Base-by-base conservation (phyloP, 1,140 invertebrate genomes). In the Zaprionus davidi region DNA sequence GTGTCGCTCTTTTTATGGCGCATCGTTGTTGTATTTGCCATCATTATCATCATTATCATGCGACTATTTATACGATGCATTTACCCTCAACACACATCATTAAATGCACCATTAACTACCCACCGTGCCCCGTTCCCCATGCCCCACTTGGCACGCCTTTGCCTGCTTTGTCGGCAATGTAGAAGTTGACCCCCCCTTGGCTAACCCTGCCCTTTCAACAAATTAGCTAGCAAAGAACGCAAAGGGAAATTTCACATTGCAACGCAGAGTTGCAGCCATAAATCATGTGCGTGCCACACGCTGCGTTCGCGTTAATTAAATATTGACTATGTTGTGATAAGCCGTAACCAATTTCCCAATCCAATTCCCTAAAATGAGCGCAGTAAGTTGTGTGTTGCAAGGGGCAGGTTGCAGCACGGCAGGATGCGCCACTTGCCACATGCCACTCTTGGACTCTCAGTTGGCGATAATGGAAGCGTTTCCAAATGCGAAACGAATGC, bases 401-500 rank as follows among this genome's bases (percentile, higher is more conserved):
- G 41, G 17, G 15, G 26, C 53, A 56, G 53, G 49, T 56, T 63
- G 68, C 31, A 34, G 31, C 71, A 28, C 81, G 81, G 78, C 85
- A 88, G 85, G 81, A 88, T 76, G 72, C 71, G 66, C 55, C 58
- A 62, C 44, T 57, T 41, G 66, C 12, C n/a, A 12, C 26, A 17
- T 66, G 62, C 36, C 64, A 44, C 64, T 28, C 17, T 53, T 64
- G 41, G n/a, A 46, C n/a, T 17, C n/a, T 17, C 41, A 17, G 41
- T 46, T 46, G 63, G 46, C 56, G 62, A 71, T 91, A 91, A 91
- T 91, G 85, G 90, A 91, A 91, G 81, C 82, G 85, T 91, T 91
- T 86, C 90, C 85, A 91, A 91, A 91, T 91, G 90, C 90, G 90
- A 91, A 91, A 86, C 90, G 90, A 91, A 91, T 91, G 90, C 86